Base-by-base conservation (phyloP, 2,888 invertebrate species). In the Ptychoptera contaminata region DNA sequence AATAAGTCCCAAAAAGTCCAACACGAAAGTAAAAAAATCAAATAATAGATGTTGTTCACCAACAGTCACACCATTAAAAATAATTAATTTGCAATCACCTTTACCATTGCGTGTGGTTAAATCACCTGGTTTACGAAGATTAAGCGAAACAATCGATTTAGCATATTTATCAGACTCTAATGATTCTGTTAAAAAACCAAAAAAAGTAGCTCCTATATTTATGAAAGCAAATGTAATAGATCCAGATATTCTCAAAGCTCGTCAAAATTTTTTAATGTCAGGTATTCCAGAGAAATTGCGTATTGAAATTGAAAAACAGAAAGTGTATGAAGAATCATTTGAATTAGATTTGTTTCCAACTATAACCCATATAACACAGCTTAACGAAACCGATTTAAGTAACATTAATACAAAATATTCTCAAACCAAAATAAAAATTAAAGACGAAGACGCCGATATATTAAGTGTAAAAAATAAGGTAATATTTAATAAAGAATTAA, bases 161-260 rank as follows among this genome's bases (percentile, higher is more conserved):
- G 23, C 3, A 5, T 23, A 23, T 23, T 23, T 23, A 23, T 23
- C 23, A 23, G 23, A 23, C 23, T 23, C 23, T 23, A 23, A 23
- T 23, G 23, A 23, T 23, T 23, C 23, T 2, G 46, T 51, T 5
- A 56, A 56, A 52, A 63, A 61, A 50, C 57, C 65, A 12, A 54
- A 60, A 37, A 80, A 79, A 62, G 56, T 81, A 37, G 84, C 84
- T 1, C 82, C 85, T n/a, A 67, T 85, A 39, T 85, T 85, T 61
- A 56, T 70, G 1, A 73, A 68, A 47, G 58, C 60, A 37, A 35
- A 61, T 36, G 72, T 71, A 56, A 56, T 70, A 12, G 76, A 79
- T 64, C 68, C 72, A 12, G 69, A 65, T 43, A 62, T 69, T 37
- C 46, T 75, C 38, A 74, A 76, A 58, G 82, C 84, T 6, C 75